Evolutionary conservation across 2,888 invertebrate species (phyloP).

Genomic region (Eristalinus aeneus): DNA sequence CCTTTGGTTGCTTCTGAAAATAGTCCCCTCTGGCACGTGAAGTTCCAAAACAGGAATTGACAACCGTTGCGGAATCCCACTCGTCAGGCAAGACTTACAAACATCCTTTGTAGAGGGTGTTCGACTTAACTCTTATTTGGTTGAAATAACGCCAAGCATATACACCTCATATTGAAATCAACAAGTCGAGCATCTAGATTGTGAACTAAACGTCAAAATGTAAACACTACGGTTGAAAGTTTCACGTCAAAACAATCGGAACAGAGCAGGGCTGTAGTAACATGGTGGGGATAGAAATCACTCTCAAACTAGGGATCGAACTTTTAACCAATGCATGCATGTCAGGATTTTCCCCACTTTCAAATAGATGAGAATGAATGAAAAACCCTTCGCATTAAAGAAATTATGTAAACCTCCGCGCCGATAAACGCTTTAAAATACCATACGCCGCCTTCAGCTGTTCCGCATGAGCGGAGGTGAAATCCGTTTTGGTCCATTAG

Average conservation of each 20-base stretch:
- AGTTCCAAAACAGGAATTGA: neutral
- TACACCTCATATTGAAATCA: neutral
- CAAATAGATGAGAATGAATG: neutral
- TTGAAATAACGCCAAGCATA: neutral
- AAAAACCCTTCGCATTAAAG: neutral
- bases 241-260: neutral
- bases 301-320: too few relatives aligned
- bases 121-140: neutral
- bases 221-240: neutral
- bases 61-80: neutral
- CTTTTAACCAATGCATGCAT: too few relatives aligned
- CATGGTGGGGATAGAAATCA: too few relatives aligned
- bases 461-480: neutral
- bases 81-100: neutral
- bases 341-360: too few relatives aligned
- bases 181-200: neutral
- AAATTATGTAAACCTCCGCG: neutral
- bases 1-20: too few relatives aligned
- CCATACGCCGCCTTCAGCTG: neutral
- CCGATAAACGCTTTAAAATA: neutral
- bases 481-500: neutral
- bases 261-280: neutral
- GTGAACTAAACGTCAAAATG: neutral
- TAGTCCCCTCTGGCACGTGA: neutral
- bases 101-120: neutral